phyloP scores from a whole-genome alignment of 2,113 vertebrate genomes.

The Petroica traversi region DNA sequence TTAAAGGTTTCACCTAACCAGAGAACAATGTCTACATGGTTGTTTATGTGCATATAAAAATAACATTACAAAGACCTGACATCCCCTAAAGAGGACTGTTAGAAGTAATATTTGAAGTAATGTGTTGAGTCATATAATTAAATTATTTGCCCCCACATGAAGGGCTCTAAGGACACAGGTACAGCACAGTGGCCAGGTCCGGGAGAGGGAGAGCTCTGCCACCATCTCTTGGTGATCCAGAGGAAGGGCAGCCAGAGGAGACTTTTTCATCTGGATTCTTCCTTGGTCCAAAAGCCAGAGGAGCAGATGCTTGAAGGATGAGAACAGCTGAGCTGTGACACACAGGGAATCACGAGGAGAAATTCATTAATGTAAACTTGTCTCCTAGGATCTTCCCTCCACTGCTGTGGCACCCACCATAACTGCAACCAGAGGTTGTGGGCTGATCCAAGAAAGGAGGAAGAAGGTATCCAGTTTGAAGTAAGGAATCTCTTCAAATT shows the following conservation, averaged over 20 bases:
- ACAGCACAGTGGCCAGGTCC: too few relatives aligned
- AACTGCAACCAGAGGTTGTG: background rate
- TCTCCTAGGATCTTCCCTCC: background rate
- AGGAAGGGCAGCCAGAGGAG: background rate
- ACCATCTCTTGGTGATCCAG: background rate
- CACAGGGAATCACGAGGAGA: accelerated
- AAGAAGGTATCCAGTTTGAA: accelerated
- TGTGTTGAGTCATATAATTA: background rate
- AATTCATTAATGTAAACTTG: background rate
- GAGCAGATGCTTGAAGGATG: background rate
- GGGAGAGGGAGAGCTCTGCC: background rate
- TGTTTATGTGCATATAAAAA: background rate
- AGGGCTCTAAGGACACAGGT: background rate
- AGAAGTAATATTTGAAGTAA: background rate
- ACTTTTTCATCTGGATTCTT: background rate
- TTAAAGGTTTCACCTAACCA: background rate
- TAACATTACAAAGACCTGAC: background rate
- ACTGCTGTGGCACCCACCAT: background rate
- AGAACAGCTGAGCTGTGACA: background rate
- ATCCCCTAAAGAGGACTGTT: background rate
- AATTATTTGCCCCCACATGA: background rate
- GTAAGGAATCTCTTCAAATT: background rate
- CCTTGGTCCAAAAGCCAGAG: background rate
- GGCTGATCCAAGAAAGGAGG: background rate
- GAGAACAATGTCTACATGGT: accelerated